phyloP scores from a whole-genome alignment of 2,113 vertebrate genomes.

The Oncorhynchus nerka region DNA sequence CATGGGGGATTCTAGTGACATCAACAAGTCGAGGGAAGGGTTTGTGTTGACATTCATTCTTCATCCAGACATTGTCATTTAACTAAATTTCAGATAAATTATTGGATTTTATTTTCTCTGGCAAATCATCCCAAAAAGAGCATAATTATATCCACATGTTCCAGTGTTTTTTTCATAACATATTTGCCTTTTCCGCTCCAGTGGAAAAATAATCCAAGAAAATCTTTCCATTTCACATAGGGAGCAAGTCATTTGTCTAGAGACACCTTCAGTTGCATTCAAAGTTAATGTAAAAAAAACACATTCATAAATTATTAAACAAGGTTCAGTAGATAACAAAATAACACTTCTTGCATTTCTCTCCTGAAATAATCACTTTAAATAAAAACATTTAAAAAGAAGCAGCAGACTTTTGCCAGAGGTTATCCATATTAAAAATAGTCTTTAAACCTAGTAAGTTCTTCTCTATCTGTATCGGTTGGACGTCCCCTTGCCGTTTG shows the following conservation, averaged over 20 bases:
- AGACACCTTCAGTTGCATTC: slow-evolving; percentile 54
- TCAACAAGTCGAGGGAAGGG: slow-evolving; percentile 40
- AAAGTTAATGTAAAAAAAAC: slow-evolving; percentile 50
- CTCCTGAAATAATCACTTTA: slow-evolving; percentile 71
- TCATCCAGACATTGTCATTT: slow-evolving; percentile 32
- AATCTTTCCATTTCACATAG: slow-evolving; percentile 44
- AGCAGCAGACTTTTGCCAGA: slow-evolving; percentile 78
- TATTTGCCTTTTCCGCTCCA: slow-evolving; percentile 54
- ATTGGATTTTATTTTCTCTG: slow-evolving; percentile 42
- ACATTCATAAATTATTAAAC: slow-evolving; percentile 73
- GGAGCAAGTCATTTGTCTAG: slow-evolving; percentile 36
- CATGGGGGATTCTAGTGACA: slow-evolving; percentile 46
- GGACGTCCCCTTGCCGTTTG: slow-evolving; percentile 81
- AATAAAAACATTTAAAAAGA: slow-evolving; percentile 62
- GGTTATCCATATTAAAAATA: slow-evolving; percentile 57
- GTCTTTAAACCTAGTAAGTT: slow-evolving; percentile 38
- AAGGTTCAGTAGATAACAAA: slow-evolving; percentile 71
- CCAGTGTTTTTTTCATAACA: slow-evolving; percentile 68
- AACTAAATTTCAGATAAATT: slow-evolving; percentile 37
- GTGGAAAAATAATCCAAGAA: not conserved
- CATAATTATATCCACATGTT: slow-evolving; percentile 24
- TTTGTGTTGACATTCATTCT: slow-evolving; percentile 50
- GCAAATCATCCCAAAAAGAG: slow-evolving; percentile 24
- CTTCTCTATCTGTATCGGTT: slow-evolving; percentile 85
- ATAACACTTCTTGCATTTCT: slow-evolving; percentile 68